phyloP scores from a whole-genome alignment of 2,888 invertebrate species.

The Eumerus sabulonum region DNA sequence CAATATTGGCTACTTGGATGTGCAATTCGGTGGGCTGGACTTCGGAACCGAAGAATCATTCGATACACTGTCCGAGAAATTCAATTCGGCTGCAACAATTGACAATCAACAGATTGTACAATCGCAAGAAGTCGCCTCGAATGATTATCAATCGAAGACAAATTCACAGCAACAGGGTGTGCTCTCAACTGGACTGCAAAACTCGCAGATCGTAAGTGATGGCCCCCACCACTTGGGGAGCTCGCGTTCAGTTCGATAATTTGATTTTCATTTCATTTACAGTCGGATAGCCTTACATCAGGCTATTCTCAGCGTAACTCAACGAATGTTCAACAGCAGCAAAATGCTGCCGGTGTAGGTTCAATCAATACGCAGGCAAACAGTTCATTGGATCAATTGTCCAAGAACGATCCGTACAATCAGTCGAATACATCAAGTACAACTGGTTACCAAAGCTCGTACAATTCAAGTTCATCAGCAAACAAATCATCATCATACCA shows the following conservation, averaged over 20 bases:
- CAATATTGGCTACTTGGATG: slow-evolving; percentile 89
- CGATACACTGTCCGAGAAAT: slow-evolving; percentile 78
- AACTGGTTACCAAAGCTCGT: slow-evolving; percentile 76
- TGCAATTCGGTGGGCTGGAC: slow-evolving; percentile 95
- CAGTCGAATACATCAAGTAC: slow-evolving; percentile 74
- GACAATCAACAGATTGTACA: slow-evolving; percentile 75
- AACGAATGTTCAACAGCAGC: slow-evolving; percentile 72
- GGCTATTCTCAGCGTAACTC: slow-evolving; percentile 74
- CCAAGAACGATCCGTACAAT: slow-evolving; percentile 78
- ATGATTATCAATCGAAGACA: slow-evolving; percentile 77
- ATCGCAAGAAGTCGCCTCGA: slow-evolving; percentile 72
- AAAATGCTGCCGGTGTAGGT: slow-evolving; percentile 70
- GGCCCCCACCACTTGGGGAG: too few species aligned
- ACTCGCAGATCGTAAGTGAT: slow-evolving; percentile 76
- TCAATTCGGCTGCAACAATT: slow-evolving; percentile 75
- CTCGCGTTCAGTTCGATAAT: background rate
- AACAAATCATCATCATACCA: slow-evolving; percentile 76
- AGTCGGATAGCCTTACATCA: slow-evolving; percentile 76
- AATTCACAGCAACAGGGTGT: slow-evolving; percentile 70
- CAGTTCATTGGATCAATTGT: slow-evolving; percentile 75
- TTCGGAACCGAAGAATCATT: slow-evolving; percentile 81
- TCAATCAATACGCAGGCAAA: slow-evolving; percentile 70
- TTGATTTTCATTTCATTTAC: slow-evolving; percentile 31
- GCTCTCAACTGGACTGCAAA: slow-evolving; percentile 75
- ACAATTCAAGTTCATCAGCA: slow-evolving; percentile 73